Evolutionary conservation across 2,888 invertebrate species (phyloP).

Genomic region (Heliconius erato): DNA sequence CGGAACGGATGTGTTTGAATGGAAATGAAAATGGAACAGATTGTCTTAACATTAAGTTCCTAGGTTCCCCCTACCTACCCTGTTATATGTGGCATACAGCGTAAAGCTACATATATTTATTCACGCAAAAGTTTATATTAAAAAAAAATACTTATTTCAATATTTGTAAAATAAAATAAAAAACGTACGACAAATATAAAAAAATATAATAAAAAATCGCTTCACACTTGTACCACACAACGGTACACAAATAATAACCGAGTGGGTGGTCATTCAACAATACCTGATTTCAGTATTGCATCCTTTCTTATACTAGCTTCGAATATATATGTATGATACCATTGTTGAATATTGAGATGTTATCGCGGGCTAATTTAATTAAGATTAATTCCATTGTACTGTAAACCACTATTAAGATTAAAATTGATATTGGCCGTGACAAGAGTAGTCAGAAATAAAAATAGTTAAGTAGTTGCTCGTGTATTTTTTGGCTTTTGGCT

Average conservation of each 20-base stretch:
- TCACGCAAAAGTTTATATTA: too few species aligned
- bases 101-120: too few species aligned
- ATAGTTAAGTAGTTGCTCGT: slow-evolving; percentile 3
- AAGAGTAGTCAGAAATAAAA: background rate
- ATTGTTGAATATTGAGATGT: slow-evolving; percentile 47
- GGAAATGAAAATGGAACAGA: too few species aligned
- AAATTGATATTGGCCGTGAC: slow-evolving; percentile 2
- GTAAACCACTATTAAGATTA: slow-evolving; percentile 8
- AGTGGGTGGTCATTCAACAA: slow-evolving; percentile 56
- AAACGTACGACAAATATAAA: background rate
- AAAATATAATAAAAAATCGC: background rate
- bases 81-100: too few species aligned
- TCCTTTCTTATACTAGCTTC: slow-evolving; percentile 21
- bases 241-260: slow-evolving; percentile 45
- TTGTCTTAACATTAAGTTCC: too few species aligned
- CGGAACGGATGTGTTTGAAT: too few species aligned
- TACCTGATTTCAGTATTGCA: slow-evolving; percentile 50
- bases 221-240: slow-evolving; percentile 38
- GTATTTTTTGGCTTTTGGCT: background rate
- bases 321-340: slow-evolving; percentile 28
- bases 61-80: too few species aligned
- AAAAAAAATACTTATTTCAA: too few species aligned
- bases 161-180: too few species aligned
- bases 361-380: slow-evolving; percentile 32
- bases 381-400: slow-evolving; percentile 29